Conservation (phyloP, 1,140 invertebrate genomes). For the Eupristina koningsbergeri region DNA sequence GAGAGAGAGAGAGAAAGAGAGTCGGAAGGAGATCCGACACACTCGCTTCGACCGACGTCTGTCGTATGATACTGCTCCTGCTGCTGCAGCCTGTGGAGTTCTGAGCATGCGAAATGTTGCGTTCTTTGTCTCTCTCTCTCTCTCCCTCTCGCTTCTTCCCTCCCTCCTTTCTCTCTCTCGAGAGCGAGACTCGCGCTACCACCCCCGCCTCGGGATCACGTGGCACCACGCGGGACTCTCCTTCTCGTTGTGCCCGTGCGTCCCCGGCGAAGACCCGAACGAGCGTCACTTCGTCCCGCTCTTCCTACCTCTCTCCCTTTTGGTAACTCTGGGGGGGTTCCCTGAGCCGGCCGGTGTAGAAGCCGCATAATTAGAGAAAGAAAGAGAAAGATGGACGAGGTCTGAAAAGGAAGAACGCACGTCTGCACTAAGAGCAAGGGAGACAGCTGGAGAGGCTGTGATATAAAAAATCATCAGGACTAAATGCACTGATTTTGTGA, state of each 20-base stretch:
- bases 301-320: neutral
- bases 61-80: conserved; percentile 39
- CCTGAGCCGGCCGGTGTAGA: conserved; percentile 18
- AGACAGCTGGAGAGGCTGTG: conserved; percentile 31
- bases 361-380: conserved; percentile 56
- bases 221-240: conserved; percentile 54
- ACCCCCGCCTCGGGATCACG: conserved; percentile 70
- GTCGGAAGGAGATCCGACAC: neutral
- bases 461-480: conserved; percentile 31
- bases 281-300: neutral
- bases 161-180: neutral
- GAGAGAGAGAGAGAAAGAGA: neutral
- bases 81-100: conserved; percentile 66
- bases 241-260: neutral
- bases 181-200: conserved; percentile 52
- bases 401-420: neutral
- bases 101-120: conserved; percentile 71
- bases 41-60: conserved; percentile 22
- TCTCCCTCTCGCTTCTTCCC: conserved; percentile 2
- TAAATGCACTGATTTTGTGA: neutral
- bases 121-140: conserved; percentile 19
- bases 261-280: neutral
- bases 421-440: neutral
- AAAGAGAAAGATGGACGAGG: conserved; percentile 10
- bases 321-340: neutral